Conservation (phyloP, 2,797 vertebrate genomes). For the Pyrrhura leucotis region DNA sequence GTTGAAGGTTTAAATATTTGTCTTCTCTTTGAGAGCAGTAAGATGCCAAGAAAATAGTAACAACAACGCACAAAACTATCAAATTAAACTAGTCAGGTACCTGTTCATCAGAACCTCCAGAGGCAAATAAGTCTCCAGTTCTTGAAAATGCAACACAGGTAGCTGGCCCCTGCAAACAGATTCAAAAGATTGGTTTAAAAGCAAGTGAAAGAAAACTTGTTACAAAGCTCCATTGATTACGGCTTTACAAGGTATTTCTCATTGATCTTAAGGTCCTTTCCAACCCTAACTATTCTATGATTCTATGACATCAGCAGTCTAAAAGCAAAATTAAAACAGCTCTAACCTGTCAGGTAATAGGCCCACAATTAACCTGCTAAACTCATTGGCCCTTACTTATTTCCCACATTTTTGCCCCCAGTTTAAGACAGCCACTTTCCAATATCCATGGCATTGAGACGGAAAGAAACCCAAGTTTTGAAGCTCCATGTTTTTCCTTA, state of each 20-base stretch:
- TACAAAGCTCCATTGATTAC: neutral
- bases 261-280: no score
- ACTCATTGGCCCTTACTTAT: neutral
- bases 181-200: neutral
- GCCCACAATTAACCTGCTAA: neutral
- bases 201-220: neutral
- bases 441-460: neutral
- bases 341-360: neutral
- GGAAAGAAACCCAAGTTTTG: neutral
- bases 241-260: neutral
- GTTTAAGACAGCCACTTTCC: neutral
- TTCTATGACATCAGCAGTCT: neutral
- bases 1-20: neutral
- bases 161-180: constrained; percentile 85
- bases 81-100: constrained; percentile 67
- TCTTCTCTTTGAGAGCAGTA: neutral
- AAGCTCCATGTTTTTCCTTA: neutral
- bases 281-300: no score
- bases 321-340: neutral
- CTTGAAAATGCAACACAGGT: constrained; percentile 89
- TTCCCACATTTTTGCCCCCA: neutral
- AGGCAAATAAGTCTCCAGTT: constrained; percentile 89
- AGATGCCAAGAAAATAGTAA: neutral
- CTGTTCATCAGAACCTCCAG: constrained; percentile 94
- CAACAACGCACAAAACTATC: neutral